These are phyloP conservation scores for Drosophila rellima DNA, from an alignment of 2,888 invertebrate species.

Conservation along the genomic window DNA sequence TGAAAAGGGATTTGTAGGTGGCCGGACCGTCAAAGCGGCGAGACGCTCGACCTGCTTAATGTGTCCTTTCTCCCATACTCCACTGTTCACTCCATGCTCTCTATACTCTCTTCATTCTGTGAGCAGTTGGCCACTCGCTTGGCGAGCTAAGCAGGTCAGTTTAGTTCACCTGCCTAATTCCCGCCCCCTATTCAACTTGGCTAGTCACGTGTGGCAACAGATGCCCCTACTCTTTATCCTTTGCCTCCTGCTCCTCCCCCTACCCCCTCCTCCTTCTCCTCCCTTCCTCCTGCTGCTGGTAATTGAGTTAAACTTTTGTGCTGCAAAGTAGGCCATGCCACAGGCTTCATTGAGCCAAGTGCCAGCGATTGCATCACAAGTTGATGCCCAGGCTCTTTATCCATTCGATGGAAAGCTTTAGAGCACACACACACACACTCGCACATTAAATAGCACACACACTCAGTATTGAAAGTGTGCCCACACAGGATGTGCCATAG, in stretches of 20 bases:
- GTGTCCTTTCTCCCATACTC: conserved; percentile 12
- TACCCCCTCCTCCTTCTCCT: conserved; percentile 1
- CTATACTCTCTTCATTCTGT: not conserved
- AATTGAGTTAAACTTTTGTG: conserved; percentile 80
- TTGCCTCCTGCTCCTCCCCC: not conserved
- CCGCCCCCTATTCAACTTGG: conserved; percentile 40
- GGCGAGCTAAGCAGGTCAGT: conserved; percentile 65
- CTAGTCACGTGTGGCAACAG: conserved; percentile 72
- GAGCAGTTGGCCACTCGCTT: conserved; percentile 50
- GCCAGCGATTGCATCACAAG: conserved; percentile 70
- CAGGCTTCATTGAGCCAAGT: conserved; percentile 56
- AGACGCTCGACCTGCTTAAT: conserved; percentile 65
- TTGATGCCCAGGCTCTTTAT: conserved; percentile 44
- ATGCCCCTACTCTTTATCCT: conserved; percentile 4
- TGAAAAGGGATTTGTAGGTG: conserved; percentile 77
- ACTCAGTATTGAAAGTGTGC: conserved; percentile 22
- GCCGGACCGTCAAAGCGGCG: conserved; percentile 23
- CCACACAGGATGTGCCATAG: conserved; percentile 38
- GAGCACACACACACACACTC: conserved; percentile 37
- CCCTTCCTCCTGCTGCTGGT: conserved; percentile 36
- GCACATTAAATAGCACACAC: conserved; percentile 14
- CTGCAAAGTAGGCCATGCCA: conserved; percentile 63
- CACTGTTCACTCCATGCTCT: not conserved
- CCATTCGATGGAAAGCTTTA: conserved; percentile 59
- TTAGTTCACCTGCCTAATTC: conserved; percentile 37